Evolutionary conservation across 2,113 vertebrate genomes (phyloP).

Genomic region (mouse (Mus musculus)): GRCm39 chr13:108954001-108954500

Average conservation of each 20-base stretch:
- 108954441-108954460: neutral
- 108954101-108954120: neutral
- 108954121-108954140: conserved; percentile 43
- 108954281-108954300: conserved; percentile 8
- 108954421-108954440: neutral
- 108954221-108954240: neutral
- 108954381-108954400: neutral
- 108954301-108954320: neutral
- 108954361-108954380: neutral
- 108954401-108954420: neutral
- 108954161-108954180: conserved; percentile 5
- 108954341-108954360: neutral
- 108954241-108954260: neutral
- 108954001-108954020: neutral
- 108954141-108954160: neutral
- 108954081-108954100: neutral
- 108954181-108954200: neutral
- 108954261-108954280: neutral
- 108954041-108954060: neutral
- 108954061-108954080: neutral
- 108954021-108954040: neutral
- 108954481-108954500: neutral
- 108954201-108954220: neutral
- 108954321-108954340: neutral
- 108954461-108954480: conserved; percentile 3